Evolutionary conservation across 2,113 vertebrate genomes (phyloP), one percentile per base, ranked within the genome.

Genomic region (Tiliqua scincoides): DNA sequence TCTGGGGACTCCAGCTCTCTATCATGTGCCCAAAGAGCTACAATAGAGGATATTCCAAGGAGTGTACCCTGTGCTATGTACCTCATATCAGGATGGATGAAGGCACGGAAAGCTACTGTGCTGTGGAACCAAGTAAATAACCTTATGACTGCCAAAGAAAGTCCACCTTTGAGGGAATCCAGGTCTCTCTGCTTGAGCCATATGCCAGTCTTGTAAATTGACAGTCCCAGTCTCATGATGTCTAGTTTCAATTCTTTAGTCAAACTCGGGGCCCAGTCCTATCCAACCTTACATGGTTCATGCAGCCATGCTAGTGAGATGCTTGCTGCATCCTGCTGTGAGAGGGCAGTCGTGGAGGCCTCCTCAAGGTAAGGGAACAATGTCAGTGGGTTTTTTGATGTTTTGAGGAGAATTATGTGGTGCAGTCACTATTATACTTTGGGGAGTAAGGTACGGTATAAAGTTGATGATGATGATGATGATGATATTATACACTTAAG

Each of bases 161-260:
- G 61, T 30, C 23, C 0, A 0, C 21, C 11, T 0, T 0, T 4
- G 8, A 57, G 59, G 32, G 43, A 1, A 10, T 57, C 43, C 0
- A 0, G 35, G 10, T 1, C 0, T 48, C 43, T n/a, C 12, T 20
- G 5, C 70, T 3, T n/a, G 2, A 1, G 21, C 1, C 20, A 6
- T 21, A 54, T 17, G 8, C 23, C 0, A 0, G 11, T 6, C 6
- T 35, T 48, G 68, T 59, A 86, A 30, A 32, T 1, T 6, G 1
- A 6, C n/a, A n/a, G 59, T n/a, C 85, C 59, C 0, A 23, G 7
- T 71, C 54, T 12, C 30, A 20, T 59, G 63, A 1, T 82, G 35
- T 35, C 0, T 0, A 1, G 9, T 81, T 68, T 37, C 57, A 17
- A n/a, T 21, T 9, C 6, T 1, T 32, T 63, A 0, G 15, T 20